phyloP scores from a whole-genome alignment of 2,888 invertebrate species.

The Scrobipalpa atriplicella region DNA sequence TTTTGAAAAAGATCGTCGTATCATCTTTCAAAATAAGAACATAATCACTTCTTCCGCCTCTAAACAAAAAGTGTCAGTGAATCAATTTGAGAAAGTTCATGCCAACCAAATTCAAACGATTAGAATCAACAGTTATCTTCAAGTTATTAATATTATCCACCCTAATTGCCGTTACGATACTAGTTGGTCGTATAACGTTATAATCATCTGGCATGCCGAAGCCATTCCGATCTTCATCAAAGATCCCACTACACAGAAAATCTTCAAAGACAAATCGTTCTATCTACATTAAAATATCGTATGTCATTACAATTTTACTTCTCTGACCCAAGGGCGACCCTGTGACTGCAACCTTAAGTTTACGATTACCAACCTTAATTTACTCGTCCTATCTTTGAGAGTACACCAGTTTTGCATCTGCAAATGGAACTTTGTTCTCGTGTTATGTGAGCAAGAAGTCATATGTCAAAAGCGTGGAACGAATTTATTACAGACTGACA shows the following conservation, averaged over 20 bases:
- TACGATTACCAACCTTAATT: slow-evolving; percentile 22
- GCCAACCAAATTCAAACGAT: slow-evolving; percentile 3
- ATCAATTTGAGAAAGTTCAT: slow-evolving; percentile 6
- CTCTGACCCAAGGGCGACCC: slow-evolving; percentile 37
- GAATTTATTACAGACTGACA: slow-evolving; percentile 33
- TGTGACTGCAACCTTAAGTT: slow-evolving; percentile 24
- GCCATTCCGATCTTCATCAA: slow-evolving; percentile 24
- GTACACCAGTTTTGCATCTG: slow-evolving; percentile 21
- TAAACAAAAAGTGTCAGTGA: slow-evolving; percentile 14
- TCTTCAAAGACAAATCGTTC: slow-evolving; percentile 36
- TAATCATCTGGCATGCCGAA: slow-evolving; percentile 21
- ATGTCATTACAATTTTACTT: slow-evolving; percentile 49
- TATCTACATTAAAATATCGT: slow-evolving; percentile 45
- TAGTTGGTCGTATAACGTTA: slow-evolving; percentile 15
- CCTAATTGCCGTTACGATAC: slow-evolving; percentile 19
- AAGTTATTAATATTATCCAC: slow-evolving; percentile 17
- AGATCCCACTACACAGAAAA: slow-evolving; percentile 19
- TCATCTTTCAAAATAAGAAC: neutral
- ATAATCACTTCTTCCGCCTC: neutral
- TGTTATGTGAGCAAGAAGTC: slow-evolving; percentile 32
- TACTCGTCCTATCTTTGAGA: slow-evolving; percentile 5
- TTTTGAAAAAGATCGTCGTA: neutral
- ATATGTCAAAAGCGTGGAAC: slow-evolving; percentile 33
- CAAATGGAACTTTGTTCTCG: slow-evolving; percentile 28
- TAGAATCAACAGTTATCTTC: slow-evolving; percentile 20